phyloP scores from a whole-genome alignment of 1,140 invertebrate genomes.

The Lepidurus packardi region DNA sequence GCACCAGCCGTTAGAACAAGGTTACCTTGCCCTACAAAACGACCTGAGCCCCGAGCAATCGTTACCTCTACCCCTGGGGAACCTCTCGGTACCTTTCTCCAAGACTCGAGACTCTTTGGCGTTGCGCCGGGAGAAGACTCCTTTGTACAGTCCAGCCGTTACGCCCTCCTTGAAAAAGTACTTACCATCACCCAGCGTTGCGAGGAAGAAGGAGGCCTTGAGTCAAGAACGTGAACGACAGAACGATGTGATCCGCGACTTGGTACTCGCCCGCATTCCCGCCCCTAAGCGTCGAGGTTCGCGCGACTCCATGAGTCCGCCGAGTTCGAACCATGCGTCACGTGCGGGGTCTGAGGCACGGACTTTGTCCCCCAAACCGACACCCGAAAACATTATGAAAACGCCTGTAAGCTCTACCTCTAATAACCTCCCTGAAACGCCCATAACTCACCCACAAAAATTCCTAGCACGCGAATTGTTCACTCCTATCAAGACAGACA shows the following conservation, averaged over 20 bases:
- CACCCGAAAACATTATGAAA: constrained; percentile 43
- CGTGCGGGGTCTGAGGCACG: constrained; percentile 40
- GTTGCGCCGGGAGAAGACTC: not conserved
- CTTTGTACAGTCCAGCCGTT: constrained; percentile 3
- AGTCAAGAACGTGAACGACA: constrained; percentile 55
- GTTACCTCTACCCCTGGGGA: not conserved
- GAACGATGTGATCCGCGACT: constrained; percentile 64
- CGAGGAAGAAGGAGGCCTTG: constrained; percentile 30
- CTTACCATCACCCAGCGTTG: constrained; percentile 26
- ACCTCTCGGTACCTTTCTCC: not conserved
- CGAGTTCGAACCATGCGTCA: constrained; percentile 42
- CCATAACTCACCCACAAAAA: constrained; percentile 17
- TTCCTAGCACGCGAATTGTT: constrained; percentile 19
- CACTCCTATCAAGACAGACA: constrained; percentile 20
- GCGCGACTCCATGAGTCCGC: constrained; percentile 48
- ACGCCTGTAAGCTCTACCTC: constrained; percentile 46
- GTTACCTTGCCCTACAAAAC: not conserved
- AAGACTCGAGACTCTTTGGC: constrained; percentile 11
- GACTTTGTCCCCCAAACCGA: constrained; percentile 32
- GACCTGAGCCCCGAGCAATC: not conserved
- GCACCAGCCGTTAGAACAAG: constrained; percentile 3
- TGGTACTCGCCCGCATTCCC: constrained; percentile 66
- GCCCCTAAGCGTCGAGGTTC: constrained; percentile 41
- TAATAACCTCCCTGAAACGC: not conserved
- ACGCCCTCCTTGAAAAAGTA: constrained; percentile 20